Conservation (phyloP, 2,888 invertebrate genomes). For the Rotaria sp. region DNA sequence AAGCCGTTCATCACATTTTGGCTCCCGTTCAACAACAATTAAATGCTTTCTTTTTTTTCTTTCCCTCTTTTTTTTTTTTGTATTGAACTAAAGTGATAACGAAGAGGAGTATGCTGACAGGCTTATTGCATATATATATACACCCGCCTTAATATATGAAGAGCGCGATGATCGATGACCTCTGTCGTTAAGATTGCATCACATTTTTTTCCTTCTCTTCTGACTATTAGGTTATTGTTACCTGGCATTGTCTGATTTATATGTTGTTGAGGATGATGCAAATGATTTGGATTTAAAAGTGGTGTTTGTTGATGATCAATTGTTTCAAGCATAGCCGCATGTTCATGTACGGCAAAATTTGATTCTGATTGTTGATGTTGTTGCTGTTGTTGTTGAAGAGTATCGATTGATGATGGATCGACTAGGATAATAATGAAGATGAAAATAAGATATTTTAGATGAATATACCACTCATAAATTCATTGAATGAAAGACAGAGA, state of each 20-base stretch:
- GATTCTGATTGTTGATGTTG: background rate
- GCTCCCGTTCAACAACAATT: slow-evolving; percentile 13
- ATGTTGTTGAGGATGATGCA: background rate
- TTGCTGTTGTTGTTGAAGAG: background rate
- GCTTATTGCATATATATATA: background rate
- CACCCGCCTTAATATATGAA: background rate
- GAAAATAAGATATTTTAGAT: slow-evolving; percentile 12
- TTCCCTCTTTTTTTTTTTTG: background rate
- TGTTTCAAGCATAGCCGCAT: background rate
- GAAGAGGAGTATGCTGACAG: background rate
- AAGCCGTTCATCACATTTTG: slow-evolving; percentile 9
- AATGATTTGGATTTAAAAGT: background rate
- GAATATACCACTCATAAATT: background rate
- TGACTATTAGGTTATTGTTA: background rate
- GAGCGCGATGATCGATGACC: background rate
- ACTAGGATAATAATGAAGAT: background rate
- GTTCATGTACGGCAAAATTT: background rate
- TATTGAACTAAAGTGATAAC: slow-evolving; percentile 14
- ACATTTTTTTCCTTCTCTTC: background rate
- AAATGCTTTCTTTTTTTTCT: background rate
- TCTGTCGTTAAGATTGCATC: slow-evolving; percentile 9
- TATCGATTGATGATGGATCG: background rate
- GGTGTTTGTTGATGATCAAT: background rate
- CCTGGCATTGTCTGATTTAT: background rate
- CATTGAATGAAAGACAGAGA: background rate